Percentiles rank a stretch among this genome's conserved stretches.
Evolutionary conservation across 2,113 vertebrate genomes (phyloP).

Genomic region (Coptodon rendalli): DNA sequence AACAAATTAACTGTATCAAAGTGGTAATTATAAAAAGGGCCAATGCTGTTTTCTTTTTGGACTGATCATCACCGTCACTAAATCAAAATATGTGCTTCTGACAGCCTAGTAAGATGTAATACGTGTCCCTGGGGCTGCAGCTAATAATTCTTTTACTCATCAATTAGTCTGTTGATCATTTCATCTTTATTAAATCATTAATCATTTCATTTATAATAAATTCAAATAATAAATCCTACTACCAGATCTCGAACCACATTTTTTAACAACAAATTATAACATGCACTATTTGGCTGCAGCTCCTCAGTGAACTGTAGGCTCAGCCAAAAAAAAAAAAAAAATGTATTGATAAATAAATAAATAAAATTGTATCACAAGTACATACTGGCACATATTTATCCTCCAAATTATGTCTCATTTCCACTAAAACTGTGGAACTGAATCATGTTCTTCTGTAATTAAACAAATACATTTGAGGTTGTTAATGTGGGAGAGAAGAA

Average conservation of each 20-base stretch:
- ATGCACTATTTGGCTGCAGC: not conserved
- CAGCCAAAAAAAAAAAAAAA: not conserved
- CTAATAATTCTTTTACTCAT: not conserved
- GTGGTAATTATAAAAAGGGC: not conserved
- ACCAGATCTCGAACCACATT: not conserved
- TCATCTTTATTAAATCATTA: not conserved
- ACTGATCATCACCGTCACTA: not conserved
- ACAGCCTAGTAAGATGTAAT: not conserved
- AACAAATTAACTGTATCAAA: not conserved
- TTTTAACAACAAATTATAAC: not conserved
- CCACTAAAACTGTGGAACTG: not conserved
- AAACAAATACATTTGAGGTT: conserved; percentile 19
- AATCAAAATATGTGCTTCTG: not conserved
- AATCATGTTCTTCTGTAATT: not conserved
- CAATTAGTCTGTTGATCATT: not conserved
- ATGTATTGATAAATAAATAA: not conserved
- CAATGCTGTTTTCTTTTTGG: not conserved
- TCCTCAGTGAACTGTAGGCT: not conserved
- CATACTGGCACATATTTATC: not conserved
- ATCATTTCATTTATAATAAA: not conserved
- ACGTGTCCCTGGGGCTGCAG: not conserved
- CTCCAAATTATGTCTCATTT: conserved; percentile 36
- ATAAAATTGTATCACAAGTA: not conserved
- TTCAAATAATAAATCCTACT: not conserved
- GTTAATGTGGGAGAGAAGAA: conserved; percentile 5